Evolutionary conservation across 2,888 invertebrate species (phyloP).

Genomic region (Tortrix viridana): DNA sequence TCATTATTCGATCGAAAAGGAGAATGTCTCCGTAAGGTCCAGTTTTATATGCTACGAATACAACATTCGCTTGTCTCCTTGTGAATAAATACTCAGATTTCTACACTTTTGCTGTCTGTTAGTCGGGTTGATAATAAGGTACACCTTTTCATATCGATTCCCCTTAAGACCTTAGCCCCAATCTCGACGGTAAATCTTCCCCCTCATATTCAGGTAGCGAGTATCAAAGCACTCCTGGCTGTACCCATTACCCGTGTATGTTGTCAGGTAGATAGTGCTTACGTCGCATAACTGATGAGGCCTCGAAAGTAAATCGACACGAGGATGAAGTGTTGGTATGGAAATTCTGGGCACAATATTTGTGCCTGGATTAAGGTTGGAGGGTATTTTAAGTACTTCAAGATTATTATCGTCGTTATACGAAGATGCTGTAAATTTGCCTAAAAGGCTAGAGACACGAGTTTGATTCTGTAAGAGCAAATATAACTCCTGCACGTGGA

Average conservation of each 20-base stretch:
- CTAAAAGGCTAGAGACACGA: too few species aligned
- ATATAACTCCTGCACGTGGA: too few species aligned
- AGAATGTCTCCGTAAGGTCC: too few species aligned
- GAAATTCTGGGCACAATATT: neutral
- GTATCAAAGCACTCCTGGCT: neutral
- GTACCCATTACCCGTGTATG: conserved; percentile 22
- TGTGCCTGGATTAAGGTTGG: neutral
- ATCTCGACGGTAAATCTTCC: neutral
- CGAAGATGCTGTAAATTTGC: too few species aligned
- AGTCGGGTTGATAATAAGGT: too few species aligned
- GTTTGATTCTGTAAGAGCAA: too few species aligned
- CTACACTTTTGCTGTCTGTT: neutral
- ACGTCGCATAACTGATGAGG: conserved; percentile 19
- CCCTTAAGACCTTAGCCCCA: neutral
- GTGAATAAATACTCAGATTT: neutral
- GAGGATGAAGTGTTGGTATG: neutral
- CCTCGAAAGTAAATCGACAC: neutral
- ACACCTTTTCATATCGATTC: too few species aligned
- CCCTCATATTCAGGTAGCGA: conserved; percentile 6
- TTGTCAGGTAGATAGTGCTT: conserved; percentile 16
- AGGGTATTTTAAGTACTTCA: too few species aligned
- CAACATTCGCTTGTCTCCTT: too few species aligned
- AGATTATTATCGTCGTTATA: too few species aligned
- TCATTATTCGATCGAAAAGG: too few species aligned
- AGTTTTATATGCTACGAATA: too few species aligned